phyloP scores from a whole-genome alignment of 2,113 vertebrate genomes.

The Carollia perspicillata region DNA sequence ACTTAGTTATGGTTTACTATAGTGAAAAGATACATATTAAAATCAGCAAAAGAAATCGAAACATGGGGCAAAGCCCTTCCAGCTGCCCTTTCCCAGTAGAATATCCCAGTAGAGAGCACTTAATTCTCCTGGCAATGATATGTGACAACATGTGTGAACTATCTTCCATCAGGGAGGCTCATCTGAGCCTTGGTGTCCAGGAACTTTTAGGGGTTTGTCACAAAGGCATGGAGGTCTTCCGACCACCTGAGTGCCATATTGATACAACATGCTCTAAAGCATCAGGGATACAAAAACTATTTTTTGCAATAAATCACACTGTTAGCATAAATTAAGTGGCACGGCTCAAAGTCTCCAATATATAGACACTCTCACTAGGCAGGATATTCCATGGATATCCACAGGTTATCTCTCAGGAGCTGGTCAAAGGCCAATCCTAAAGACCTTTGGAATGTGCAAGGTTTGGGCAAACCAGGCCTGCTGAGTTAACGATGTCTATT shows the following conservation, averaged over 20 bases:
- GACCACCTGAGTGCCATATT: not conserved
- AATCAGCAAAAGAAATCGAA: not conserved
- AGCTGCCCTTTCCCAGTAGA: not conserved
- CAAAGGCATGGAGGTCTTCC: not conserved
- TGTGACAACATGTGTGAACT: rapidly evolving
- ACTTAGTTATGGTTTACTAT: not conserved
- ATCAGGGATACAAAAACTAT: too few species aligned
- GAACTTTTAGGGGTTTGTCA: not conserved
- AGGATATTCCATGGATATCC: not conserved
- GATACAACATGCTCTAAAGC: not conserved
- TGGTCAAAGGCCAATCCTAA: not conserved
- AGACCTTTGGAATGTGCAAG: not conserved
- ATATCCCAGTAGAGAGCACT: not conserved
- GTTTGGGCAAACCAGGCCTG: not conserved
- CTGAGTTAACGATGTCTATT: not conserved
- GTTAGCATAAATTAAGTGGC: not conserved
- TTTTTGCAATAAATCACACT: not conserved
- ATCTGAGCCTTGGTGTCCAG: too few species aligned
- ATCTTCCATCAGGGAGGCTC: too few species aligned
- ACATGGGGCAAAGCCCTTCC: not conserved
- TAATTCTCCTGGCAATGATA: not conserved
- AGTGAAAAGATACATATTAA: not conserved
- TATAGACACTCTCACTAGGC: too few species aligned
- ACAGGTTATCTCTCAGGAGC: not conserved
- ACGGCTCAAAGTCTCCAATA: not conserved